phyloP scores from a whole-genome alignment of 2,113 vertebrate genomes.

The Epinephelus lanceolatus region DNA sequence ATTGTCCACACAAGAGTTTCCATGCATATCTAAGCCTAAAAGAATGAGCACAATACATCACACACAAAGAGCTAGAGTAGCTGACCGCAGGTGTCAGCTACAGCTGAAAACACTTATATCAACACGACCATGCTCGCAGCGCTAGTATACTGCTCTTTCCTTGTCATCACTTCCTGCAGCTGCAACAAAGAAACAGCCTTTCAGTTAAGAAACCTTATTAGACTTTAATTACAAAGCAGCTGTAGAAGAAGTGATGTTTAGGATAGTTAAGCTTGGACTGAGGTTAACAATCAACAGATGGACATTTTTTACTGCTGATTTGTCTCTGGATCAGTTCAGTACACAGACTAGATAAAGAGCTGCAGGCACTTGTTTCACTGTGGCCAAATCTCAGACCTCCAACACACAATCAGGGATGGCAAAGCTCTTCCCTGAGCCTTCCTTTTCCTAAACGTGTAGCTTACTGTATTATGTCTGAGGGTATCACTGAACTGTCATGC shows the following conservation, averaged over 20 bases:
- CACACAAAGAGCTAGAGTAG: neutral
- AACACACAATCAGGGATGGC: neutral
- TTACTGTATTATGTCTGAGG: too few relatives aligned
- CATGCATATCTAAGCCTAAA: neutral
- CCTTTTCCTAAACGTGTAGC: neutral
- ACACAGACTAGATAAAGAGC: neutral
- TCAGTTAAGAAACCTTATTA: neutral
- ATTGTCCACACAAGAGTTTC: neutral
- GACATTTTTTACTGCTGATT: neutral
- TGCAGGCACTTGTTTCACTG: neutral
- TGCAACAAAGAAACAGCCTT: neutral
- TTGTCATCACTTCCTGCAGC: neutral
- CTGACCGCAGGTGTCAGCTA: neutral
- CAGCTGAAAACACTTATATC: constrained; percentile 2
- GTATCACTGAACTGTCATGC: too few relatives aligned
- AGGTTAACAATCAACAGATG: neutral
- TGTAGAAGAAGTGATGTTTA: neutral
- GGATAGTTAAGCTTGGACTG: neutral
- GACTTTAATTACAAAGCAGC: neutral
- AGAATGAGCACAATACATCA: constrained; percentile 1
- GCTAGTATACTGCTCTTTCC: neutral
- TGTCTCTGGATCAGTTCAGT: neutral
- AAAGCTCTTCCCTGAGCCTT: neutral
- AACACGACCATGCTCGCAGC: neutral
- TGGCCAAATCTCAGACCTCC: neutral